Percentiles rank a stretch among this genome's conserved stretches.
phyloP scores from a whole-genome alignment of 2,113 vertebrate species.

The Pteronura brasiliensis region DNA sequence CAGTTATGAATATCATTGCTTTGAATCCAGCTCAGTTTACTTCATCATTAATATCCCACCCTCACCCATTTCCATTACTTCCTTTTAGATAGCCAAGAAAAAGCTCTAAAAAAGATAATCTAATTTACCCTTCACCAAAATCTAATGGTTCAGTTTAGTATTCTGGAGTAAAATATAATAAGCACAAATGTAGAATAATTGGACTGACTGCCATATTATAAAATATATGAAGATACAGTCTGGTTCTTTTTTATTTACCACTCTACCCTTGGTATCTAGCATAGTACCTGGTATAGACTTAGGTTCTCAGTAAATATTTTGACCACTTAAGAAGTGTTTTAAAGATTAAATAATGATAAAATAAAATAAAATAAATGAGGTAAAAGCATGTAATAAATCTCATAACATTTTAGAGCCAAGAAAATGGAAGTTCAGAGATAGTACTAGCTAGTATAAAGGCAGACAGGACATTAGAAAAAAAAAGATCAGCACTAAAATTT shows the following conservation, averaged over 20 bases:
- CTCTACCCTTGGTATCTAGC: not conserved
- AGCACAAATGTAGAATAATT: not conserved
- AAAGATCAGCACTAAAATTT: not conserved
- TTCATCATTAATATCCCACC: not conserved
- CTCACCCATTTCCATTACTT: not conserved
- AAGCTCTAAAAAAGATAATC: not conserved
- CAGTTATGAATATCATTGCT: not conserved
- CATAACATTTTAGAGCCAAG: not conserved
- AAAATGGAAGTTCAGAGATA: not conserved
- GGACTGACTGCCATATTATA: not conserved
- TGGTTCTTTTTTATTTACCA: not conserved
- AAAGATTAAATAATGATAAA: not conserved
- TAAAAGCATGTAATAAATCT: not conserved
- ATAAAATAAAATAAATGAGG: not conserved
- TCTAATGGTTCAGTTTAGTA: slow-evolving; percentile 9
- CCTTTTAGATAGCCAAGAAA: not conserved
- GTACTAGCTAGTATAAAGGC: not conserved
- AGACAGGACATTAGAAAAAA: not conserved
- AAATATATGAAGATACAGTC: not conserved
- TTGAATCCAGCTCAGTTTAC: not conserved
- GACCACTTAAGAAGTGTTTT: not conserved
- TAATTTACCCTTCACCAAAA: not conserved
- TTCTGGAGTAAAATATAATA: not conserved
- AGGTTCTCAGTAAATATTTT: not conserved
- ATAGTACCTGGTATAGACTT: not conserved